Evolutionary conservation across 2,797 vertebrate genomes (phyloP), one percentile per base, ranked within the genome.

Genomic region (Acestrorhynchus altus): DNA sequence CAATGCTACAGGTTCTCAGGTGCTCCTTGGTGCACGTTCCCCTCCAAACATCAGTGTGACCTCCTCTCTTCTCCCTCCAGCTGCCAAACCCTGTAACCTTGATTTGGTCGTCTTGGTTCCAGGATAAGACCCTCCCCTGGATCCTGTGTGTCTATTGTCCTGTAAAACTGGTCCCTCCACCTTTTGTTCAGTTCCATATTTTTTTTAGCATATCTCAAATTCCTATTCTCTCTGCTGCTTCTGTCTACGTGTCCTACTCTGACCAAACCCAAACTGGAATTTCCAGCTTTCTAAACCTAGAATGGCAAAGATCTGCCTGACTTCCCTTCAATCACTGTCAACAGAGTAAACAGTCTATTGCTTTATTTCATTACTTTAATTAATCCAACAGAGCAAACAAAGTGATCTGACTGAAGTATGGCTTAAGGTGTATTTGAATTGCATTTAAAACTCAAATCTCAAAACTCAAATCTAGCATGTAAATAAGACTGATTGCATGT

Each of bases 91-190:
- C 20, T 51, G 18, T 47, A 24, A 71, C 35, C n/a, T 49, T 28
- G 16, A 56, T n/a, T 13, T 12, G 0, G 11, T 35, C 22, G 22
- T 52, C 7, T 52, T 71, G 60, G 78, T 69, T 76, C 67, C 67
- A 22, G 52, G 16, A 12, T 22, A 63, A 20, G 22, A 26, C 67
- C 60, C 35, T 64, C 40, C 42, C 9, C 26, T 60, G 35, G 18
- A 39, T 31, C 35, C 66, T n/a, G 39, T 81, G 81, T 84, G 18
- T 60, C 64, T 13, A 28, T 78, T 85, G 83, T 87, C 89, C 24
- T 28, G 16, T 61, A 12, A 88, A 93, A 92, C 91, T 75, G 85
- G 91, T 92, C 83, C 60, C 70, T 66, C 89, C 22, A 67, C 88
- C 86, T 74, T 65, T 49, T 24, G 51, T 83, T 67, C 75, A 51